Percentiles rank a stretch among this genome's conserved stretches.
These are phyloP conservation scores for Proteles cristata DNA, from an alignment of 2,113 vertebrate genomes.

Conservation along the genomic window DNA sequence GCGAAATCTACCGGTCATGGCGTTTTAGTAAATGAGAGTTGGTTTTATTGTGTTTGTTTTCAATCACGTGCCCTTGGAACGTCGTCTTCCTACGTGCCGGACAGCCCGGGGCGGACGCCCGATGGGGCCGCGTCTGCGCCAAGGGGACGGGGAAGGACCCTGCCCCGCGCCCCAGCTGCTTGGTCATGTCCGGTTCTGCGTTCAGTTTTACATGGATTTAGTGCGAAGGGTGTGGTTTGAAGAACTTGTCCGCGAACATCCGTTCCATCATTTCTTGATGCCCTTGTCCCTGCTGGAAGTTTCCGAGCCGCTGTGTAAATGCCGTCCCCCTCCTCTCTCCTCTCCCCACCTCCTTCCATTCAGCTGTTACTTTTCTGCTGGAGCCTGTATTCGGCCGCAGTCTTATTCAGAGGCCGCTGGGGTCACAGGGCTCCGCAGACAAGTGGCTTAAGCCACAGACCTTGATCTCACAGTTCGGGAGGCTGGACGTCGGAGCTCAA, in stretches of 20 bases:
- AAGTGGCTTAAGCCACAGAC: fast-evolving
- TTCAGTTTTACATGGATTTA: not conserved
- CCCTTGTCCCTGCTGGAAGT: no score
- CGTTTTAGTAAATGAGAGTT: not conserved
- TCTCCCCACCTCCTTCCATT: no score
- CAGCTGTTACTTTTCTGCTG: no score
- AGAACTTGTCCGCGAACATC: not conserved
- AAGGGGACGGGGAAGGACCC: not conserved
- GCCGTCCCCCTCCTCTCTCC: not conserved
- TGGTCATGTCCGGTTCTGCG: fast-evolving
- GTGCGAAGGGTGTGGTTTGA: not conserved
- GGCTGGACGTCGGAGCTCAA: not conserved
- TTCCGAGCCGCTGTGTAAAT: fast-evolving
- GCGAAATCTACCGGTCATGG: not conserved
- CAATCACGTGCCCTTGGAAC: not conserved
- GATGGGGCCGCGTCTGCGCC: not conserved
- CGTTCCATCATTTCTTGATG: not conserved
- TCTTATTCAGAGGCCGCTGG: no score
- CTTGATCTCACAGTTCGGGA: not conserved
- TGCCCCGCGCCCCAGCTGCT: fast-evolving
- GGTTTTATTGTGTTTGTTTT: not conserved
- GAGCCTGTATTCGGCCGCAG: not conserved
- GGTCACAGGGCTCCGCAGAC: not conserved
- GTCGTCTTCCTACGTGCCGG: fast-evolving
- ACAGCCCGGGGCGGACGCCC: fast-evolving